Evolutionary conservation across 2,888 invertebrate genomes (phyloP).

Genomic region (Drosophila kanekoi): DNA sequence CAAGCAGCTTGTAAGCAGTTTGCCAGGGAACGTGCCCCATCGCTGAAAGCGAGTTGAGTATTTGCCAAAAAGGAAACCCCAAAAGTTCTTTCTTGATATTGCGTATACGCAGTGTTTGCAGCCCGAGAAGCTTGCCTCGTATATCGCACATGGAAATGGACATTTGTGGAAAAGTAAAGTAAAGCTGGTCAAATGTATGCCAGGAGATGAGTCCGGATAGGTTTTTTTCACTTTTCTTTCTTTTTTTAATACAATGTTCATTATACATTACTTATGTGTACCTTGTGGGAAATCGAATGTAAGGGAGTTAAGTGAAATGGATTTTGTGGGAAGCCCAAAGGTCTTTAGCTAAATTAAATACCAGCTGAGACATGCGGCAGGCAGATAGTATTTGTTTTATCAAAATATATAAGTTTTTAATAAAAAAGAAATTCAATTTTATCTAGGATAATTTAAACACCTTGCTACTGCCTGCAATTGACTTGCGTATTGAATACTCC

Average conservation of each 20-base stretch:
- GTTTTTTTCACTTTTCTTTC: not conserved
- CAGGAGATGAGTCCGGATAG: conserved; percentile 16
- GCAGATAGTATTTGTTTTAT: too few relatives aligned
- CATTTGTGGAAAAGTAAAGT: conserved; percentile 25
- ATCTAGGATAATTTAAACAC: not conserved
- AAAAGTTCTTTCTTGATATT: conserved; percentile 48
- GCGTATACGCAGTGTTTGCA: conserved; percentile 62
- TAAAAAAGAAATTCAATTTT: too few relatives aligned
- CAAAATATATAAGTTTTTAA: too few relatives aligned
- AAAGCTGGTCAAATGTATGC: conserved; percentile 8
- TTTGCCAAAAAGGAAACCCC: conserved; percentile 37
- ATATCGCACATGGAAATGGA: conserved; percentile 27
- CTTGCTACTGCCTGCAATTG: not conserved
- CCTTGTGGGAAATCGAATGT: conserved; percentile 1
- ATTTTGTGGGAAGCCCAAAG: too few relatives aligned
- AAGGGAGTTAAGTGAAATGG: not conserved
- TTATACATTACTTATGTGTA: conserved; percentile 16
- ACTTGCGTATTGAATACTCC: not conserved
- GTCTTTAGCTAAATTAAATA: too few relatives aligned
- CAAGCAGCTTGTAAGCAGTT: conserved; percentile 50
- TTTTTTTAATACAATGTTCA: conserved; percentile 1
- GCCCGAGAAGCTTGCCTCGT: not conserved
- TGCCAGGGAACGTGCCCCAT: conserved; percentile 54
- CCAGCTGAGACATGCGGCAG: too few relatives aligned
- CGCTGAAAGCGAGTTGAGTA: conserved; percentile 20